These are phyloP conservation scores for Netelia fuscicornis DNA, from an alignment of 2,888 invertebrate genomes.

Conservation along the genomic window DNA sequence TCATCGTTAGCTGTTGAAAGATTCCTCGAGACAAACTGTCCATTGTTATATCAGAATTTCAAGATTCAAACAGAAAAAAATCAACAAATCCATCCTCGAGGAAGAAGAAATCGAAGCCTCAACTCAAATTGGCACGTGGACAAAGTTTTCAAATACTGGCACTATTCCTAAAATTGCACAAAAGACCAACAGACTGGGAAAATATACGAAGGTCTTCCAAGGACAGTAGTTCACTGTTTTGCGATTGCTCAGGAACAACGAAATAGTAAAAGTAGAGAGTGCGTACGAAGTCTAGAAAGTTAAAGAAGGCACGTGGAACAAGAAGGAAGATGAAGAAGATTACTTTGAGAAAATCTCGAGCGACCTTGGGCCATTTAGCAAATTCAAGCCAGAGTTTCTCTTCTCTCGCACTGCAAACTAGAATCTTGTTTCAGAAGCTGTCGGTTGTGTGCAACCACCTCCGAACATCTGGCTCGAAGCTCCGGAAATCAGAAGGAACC, in stretches of 20 bases:
- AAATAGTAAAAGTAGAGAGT: conserved; percentile 9
- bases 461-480: conserved; percentile 60
- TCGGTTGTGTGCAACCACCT: conserved; percentile 18
- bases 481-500: conserved; percentile 64
- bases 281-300: background rate
- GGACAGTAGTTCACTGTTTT: conserved; percentile 11
- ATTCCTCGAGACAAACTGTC: background rate
- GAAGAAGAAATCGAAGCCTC: conserved; percentile 41
- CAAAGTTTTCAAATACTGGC: conserved; percentile 54
- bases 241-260: background rate
- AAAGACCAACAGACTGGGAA: conserved; percentile 14
- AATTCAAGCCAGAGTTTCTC: conserved; percentile 33
- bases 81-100: conserved; percentile 17
- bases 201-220: background rate
- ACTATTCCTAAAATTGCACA: conserved; percentile 43
- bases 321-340: background rate
- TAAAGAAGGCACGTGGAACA: background rate
- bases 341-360: conserved; percentile 1
- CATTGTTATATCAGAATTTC: background rate
- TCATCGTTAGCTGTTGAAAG: background rate
- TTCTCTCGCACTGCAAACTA: conserved; percentile 16
- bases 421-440: conserved; percentile 33
- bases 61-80: conserved; percentile 13
- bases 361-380: conserved; percentile 65
- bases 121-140: conserved; percentile 12